Percentiles rank a stretch among this genome's conserved stretches.
These are phyloP conservation scores for Heptranchias perlo DNA, from an alignment of 2,113 vertebrate species.

Conservation along the genomic window DNA sequence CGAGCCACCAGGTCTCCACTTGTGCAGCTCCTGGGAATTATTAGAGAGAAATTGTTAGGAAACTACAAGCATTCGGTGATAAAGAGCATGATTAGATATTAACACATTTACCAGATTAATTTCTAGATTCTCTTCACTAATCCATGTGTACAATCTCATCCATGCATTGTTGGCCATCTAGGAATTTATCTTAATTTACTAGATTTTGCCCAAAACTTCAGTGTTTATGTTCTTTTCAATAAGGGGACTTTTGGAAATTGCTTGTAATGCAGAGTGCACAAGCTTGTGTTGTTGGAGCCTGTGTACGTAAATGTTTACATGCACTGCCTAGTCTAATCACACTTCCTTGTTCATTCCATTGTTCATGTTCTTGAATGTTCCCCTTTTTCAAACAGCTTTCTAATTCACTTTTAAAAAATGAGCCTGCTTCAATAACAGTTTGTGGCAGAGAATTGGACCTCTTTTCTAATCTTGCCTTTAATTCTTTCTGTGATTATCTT, in stretches of 20 bases:
- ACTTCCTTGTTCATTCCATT: neutral
- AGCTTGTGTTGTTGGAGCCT: neutral
- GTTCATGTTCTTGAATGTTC: neutral
- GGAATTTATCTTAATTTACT: neutral
- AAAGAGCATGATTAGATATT: neutral
- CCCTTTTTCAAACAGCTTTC: neutral
- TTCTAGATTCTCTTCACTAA: neutral
- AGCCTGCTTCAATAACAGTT: neutral
- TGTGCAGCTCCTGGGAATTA: too few species aligned
- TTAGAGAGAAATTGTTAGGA: too few species aligned
- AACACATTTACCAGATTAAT: neutral
- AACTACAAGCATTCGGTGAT: neutral
- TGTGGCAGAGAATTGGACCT: neutral
- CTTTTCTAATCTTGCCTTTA: neutral
- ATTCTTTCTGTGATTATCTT: neutral
- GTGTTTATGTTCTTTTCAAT: neutral
- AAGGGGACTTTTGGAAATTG: neutral
- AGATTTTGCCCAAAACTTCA: neutral
- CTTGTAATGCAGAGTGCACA: neutral
- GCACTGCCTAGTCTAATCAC: neutral
- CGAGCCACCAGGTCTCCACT: too few species aligned
- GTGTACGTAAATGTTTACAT: neutral
- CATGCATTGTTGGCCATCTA: neutral
- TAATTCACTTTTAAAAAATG: neutral
- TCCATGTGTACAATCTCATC: neutral